A percentile compares a stretch with the other conserved stretches of the same genome.
These are phyloP conservation scores for Coregonus suidteri DNA, from an alignment of 2,797 vertebrate genomes.

Conservation along the genomic window DNA sequence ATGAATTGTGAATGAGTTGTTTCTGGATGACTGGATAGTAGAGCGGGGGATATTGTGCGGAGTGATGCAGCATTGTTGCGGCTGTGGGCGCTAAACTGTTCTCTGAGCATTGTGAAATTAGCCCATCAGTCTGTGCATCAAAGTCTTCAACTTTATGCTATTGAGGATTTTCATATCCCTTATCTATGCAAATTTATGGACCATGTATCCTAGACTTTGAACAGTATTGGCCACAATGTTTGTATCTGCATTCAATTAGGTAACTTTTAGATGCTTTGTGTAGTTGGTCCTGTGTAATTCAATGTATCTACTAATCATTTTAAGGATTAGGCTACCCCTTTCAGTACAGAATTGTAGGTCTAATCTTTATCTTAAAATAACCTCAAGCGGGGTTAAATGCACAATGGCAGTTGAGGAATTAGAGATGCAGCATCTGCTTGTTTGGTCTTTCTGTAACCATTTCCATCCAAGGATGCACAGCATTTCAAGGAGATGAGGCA, in stretches of 20 bases:
- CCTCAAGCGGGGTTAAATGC: conserved; percentile 28
- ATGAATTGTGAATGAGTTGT: background rate
- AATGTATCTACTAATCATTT: background rate
- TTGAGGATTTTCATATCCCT: conserved; percentile 16
- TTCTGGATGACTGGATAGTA: conserved; percentile 16
- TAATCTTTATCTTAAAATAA: conserved; percentile 9
- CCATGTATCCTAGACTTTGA: conserved; percentile 7
- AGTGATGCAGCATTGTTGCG: conserved; percentile 17
- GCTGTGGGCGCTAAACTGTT: conserved; percentile 24
- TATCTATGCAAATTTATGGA: conserved; percentile 16
- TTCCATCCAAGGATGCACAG: conserved; percentile 56
- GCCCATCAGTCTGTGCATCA: conserved; percentile 4
- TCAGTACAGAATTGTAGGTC: background rate
- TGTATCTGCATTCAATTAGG: background rate
- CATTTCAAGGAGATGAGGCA: no score
- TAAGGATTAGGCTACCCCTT: background rate
- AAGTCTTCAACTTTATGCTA: background rate
- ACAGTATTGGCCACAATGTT: background rate
- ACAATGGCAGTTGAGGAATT: conserved; percentile 21
- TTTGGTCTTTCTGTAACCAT: conserved; percentile 45
- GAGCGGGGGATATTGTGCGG: conserved; percentile 18
- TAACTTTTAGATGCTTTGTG: background rate
- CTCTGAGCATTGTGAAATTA: conserved; percentile 10
- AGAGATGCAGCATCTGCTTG: conserved; percentile 49
- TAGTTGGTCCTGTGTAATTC: background rate